phyloP scores from a whole-genome alignment of 2,888 invertebrate species.

The Cantharis lateralis region DNA sequence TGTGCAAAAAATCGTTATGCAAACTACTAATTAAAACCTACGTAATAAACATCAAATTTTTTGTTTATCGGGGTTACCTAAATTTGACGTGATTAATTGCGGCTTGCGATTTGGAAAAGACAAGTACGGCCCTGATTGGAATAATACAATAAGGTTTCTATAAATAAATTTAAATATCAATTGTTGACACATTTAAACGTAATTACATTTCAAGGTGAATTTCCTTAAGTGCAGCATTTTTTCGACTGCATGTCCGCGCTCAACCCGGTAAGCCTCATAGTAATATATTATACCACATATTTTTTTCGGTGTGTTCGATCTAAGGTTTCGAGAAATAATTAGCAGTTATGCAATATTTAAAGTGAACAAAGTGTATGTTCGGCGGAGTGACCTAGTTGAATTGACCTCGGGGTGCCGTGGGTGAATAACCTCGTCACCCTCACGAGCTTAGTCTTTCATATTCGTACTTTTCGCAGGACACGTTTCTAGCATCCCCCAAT shows the following conservation, averaged over 20 bases:
- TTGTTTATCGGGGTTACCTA: background rate
- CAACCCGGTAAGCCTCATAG: background rate
- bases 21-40: slow-evolving; percentile 5
- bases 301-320: slow-evolving; percentile 7
- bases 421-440: slow-evolving; percentile 48
- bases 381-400: slow-evolving; percentile 28
- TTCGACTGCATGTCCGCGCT: background rate
- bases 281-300: background rate
- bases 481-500: slow-evolving; percentile 8
- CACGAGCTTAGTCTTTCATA: slow-evolving; percentile 8
- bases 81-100: background rate
- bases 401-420: slow-evolving; percentile 57
- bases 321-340: slow-evolving; percentile 13
- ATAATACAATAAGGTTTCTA: background rate
- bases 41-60: slow-evolving; percentile 2
- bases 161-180: background rate
- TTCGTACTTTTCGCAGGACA: slow-evolving; percentile 14
- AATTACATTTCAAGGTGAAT: background rate
- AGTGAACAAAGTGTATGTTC: slow-evolving; percentile 18
- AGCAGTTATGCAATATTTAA: slow-evolving; percentile 16
- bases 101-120: background rate
- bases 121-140: background rate
- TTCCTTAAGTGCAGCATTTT: background rate
- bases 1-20: slow-evolving; percentile 10
- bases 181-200: background rate